Evolutionary conservation across 2,113 vertebrate species (phyloP).

Genomic region (Panthera tigris): DNA sequence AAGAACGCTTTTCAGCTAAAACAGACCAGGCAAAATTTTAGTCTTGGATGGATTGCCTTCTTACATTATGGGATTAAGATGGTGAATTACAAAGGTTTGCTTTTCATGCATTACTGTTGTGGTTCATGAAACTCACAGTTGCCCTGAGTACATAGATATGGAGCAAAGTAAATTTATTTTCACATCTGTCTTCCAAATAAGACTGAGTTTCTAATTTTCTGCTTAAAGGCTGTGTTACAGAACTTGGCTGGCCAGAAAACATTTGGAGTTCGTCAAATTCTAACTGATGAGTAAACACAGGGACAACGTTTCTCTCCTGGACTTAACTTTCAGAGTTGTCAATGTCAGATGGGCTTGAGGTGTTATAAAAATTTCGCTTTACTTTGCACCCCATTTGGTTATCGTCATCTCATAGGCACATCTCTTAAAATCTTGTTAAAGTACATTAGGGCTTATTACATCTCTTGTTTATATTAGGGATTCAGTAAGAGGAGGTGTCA

Average conservation of each 20-base stretch:
- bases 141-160: constrained; percentile 2
- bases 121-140: constrained; percentile 61
- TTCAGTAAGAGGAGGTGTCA: constrained; percentile 78
- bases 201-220: constrained; percentile 68
- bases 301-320: constrained; percentile 51
- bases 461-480: constrained; percentile 75
- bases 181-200: constrained; percentile 50
- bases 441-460: constrained; percentile 78
- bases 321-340: constrained; percentile 57
- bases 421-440: constrained; percentile 74
- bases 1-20: background rate
- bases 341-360: constrained; percentile 42
- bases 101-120: constrained; percentile 38
- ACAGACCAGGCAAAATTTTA: constrained; percentile 33
- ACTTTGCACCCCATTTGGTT: constrained; percentile 69
- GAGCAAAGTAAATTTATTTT: constrained; percentile 65
- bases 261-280: constrained; percentile 75
- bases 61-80: constrained; percentile 60
- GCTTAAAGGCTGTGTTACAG: constrained; percentile 58
- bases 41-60: constrained; percentile 18
- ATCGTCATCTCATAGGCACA: constrained; percentile 51
- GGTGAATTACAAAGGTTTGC: constrained; percentile 62
- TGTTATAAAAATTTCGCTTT: constrained; percentile 58
- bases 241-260: constrained; percentile 48
- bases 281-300: constrained; percentile 70